These are phyloP conservation scores for Aelia acuminata DNA, from an alignment of 2,888 invertebrate genomes.

Conservation along the genomic window DNA sequence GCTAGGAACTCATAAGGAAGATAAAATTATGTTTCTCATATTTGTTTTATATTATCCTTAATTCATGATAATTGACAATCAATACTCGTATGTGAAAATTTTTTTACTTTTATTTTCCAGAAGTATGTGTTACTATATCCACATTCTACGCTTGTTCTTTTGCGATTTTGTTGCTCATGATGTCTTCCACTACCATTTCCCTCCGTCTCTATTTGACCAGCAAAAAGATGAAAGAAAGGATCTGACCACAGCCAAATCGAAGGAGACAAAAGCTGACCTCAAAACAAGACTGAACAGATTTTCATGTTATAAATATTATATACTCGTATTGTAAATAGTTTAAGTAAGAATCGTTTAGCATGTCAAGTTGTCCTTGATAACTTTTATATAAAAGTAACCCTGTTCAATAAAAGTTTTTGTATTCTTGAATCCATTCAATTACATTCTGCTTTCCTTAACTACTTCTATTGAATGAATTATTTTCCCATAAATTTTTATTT, in stretches of 20 bases:
- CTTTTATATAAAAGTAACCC: background rate
- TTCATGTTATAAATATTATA: background rate
- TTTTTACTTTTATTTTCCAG: slow-evolving; percentile 28
- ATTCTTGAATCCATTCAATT: background rate
- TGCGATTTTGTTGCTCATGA: background rate
- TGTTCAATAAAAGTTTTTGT: background rate
- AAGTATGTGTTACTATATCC: slow-evolving; percentile 16
- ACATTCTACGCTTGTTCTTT: slow-evolving; percentile 47
- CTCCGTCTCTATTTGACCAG: background rate
- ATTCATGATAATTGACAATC: background rate
- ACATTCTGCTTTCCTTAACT: background rate
- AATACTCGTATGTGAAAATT: background rate
- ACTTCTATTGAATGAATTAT: no score
- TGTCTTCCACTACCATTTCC: background rate
- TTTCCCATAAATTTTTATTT: no score
- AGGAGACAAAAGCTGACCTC: slow-evolving; percentile 9
- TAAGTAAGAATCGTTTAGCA: background rate
- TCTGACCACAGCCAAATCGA: background rate
- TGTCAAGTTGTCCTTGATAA: background rate
- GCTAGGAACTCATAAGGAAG: background rate
- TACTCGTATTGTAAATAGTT: slow-evolving; percentile 13
- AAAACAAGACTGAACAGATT: slow-evolving; percentile 20
- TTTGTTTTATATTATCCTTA: background rate
- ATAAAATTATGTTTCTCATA: background rate
- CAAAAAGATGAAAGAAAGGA: background rate